phyloP scores from a whole-genome alignment of 2,888 invertebrate genomes.

The Cheilosia pagana region DNA sequence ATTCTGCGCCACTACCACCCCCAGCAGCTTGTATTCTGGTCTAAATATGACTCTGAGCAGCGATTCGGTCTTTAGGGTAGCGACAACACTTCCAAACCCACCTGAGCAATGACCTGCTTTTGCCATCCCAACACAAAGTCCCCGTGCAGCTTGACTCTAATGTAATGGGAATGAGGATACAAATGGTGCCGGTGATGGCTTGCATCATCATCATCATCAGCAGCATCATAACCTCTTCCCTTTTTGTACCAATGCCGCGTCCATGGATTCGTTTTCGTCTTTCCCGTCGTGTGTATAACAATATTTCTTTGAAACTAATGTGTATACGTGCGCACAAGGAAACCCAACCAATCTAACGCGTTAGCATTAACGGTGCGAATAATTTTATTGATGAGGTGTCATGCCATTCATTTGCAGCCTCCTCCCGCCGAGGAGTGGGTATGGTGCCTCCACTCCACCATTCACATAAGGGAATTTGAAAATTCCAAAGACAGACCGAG shows the following conservation, averaged over 20 bases:
- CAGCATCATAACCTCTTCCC: constrained; percentile 43
- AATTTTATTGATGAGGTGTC: constrained; percentile 75
- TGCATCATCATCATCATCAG: constrained; percentile 65
- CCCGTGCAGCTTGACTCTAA: neutral
- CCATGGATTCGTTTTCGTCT: constrained; percentile 22
- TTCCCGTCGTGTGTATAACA: constrained; percentile 22
- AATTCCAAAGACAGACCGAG: constrained; percentile 1
- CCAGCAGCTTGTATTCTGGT: neutral
- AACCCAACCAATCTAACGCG: constrained; percentile 68
- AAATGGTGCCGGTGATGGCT: constrained; percentile 18
- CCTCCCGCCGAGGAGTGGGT: neutral
- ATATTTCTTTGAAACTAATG: constrained; percentile 60
- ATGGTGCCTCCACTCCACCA: neutral
- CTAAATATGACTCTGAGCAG: neutral
- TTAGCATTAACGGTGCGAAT: constrained; percentile 73
- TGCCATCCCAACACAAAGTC: neutral
- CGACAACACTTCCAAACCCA: constrained; percentile 45
- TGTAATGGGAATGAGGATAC: neutral
- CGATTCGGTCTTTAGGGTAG: neutral
- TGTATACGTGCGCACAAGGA: constrained; percentile 65
- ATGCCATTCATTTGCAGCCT: constrained; percentile 63
- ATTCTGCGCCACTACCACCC: constrained; percentile 35
- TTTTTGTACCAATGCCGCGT: constrained; percentile 52
- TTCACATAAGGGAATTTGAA: constrained; percentile 5
- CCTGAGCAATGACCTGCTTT: constrained; percentile 30